These are phyloP conservation scores for Dendrolimus punctatus DNA, from an alignment of 1,140 invertebrate genomes.

Conservation along the genomic window DNA sequence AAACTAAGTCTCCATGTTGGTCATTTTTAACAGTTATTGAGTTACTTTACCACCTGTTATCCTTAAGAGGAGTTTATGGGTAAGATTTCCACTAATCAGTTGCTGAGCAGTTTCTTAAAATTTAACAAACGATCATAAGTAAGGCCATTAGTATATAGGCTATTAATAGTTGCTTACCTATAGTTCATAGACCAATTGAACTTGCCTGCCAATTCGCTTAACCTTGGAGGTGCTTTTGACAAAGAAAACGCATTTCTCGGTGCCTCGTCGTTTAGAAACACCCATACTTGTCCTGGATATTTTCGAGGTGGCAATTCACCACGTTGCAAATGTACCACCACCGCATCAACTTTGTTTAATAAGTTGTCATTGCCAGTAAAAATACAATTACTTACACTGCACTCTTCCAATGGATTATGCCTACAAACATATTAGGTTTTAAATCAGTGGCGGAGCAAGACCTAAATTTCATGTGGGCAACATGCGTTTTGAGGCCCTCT, in stretches of 20 bases:
- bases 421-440: not conserved
- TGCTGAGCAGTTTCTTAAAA: too few relatives aligned
- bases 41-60: too few relatives aligned
- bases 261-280: conserved; percentile 2
- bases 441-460: not conserved
- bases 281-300: not conserved
- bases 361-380: not conserved
- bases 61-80: too few relatives aligned
- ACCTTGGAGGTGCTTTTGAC: not conserved
- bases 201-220: not conserved
- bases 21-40: too few relatives aligned
- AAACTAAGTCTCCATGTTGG: too few relatives aligned
- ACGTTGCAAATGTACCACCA: conserved; percentile 3
- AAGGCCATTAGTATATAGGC: too few relatives aligned
- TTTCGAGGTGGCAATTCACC: not conserved
- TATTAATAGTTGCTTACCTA: not conserved
- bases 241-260: not conserved
- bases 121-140: too few relatives aligned
- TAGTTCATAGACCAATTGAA: conserved; percentile 2
- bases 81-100: too few relatives aligned
- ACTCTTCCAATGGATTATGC: not conserved
- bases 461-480: too few relatives aligned
- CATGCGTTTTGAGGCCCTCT: too few relatives aligned
- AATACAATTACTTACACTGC: conserved; percentile 2
- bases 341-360: not conserved